Conservation (phyloP, 2,797 vertebrate species). For the Trachops cirrhosus region DNA sequence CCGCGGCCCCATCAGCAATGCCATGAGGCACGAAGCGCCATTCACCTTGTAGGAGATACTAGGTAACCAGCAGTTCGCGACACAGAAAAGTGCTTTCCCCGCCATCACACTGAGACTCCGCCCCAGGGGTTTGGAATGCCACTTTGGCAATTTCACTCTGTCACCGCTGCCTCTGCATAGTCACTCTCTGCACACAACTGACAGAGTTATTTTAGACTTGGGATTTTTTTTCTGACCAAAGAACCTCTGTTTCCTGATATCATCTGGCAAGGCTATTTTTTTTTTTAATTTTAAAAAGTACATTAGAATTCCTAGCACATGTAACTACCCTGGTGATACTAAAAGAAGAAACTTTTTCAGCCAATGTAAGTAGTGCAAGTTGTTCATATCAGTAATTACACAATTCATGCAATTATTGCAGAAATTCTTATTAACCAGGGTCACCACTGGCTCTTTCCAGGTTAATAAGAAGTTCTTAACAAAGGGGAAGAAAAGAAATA, state of each 20-base stretch:
- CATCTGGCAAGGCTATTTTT: background rate
- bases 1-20: background rate
- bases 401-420: conserved; percentile 18
- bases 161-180: background rate
- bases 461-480: background rate
- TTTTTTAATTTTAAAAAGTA: background rate
- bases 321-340: background rate
- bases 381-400: background rate
- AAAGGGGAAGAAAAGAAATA: background rate
- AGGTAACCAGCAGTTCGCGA: background rate
- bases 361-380: background rate
- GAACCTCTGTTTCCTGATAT: background rate
- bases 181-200: background rate
- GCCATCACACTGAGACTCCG: no score
- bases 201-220: background rate
- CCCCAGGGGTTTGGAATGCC: rapidly evolving
- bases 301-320: background rate
- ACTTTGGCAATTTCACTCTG: background rate
- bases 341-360: background rate
- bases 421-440: conserved; percentile 12
- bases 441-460: conserved; percentile 10
- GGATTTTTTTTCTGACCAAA: background rate
- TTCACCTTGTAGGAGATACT: background rate
- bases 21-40: background rate
- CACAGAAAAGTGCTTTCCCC: background rate